Conservation (phyloP, 2,113 vertebrate species). For the Carlito syrichta region DNA sequence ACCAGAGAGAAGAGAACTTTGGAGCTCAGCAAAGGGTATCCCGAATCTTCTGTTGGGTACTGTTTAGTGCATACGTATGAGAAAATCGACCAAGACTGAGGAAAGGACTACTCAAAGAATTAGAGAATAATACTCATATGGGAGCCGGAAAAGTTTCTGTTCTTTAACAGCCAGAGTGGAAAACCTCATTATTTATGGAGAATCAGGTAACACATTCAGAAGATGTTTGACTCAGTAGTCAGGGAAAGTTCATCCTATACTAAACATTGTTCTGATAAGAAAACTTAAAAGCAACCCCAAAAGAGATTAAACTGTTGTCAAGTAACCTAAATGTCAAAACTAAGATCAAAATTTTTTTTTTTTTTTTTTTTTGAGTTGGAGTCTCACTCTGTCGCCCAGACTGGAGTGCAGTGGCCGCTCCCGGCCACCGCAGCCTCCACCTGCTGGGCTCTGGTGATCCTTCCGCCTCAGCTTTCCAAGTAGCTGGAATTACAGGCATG, state of each 20-base stretch:
- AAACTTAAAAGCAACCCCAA: neutral
- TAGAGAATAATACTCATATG: neutral
- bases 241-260: neutral
- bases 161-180: neutral
- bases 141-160: neutral
- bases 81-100: neutral
- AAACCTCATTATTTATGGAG: neutral
- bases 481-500: too few relatives aligned
- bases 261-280: neutral
- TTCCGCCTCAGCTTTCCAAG: too few relatives aligned
- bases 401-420: too few relatives aligned
- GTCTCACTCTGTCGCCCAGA: too few relatives aligned
- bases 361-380: too few relatives aligned
- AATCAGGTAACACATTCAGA: neutral
- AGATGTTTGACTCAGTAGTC: neutral
- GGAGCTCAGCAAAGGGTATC: neutral
- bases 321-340: neutral
- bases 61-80: neutral
- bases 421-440: too few relatives aligned
- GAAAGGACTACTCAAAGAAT: neutral
- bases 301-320: neutral
- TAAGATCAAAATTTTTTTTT: too few relatives aligned
- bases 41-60: neutral
- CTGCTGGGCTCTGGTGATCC: too few relatives aligned
- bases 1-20: neutral